phyloP scores from a whole-genome alignment of 1,140 invertebrate genomes.

The Cardiocondyla obscurior region DNA sequence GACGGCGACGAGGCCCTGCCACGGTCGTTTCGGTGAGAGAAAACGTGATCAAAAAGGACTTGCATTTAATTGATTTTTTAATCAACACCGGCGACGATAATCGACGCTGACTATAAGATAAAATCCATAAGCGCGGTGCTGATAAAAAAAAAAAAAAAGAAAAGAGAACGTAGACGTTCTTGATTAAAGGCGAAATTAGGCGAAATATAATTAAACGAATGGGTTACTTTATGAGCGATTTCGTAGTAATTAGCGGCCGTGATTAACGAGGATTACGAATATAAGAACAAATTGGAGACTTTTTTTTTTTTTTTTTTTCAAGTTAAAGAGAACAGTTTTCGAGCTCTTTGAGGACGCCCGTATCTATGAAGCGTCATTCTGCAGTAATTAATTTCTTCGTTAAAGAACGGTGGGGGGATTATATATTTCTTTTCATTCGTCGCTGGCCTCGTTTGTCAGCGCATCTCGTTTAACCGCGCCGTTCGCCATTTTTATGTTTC shows the following conservation, averaged over 20 bases:
- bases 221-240: not conserved
- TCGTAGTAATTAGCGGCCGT: not conserved
- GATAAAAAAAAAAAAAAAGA: not conserved
- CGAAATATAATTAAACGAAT: not conserved
- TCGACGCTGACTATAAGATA: too few relatives aligned
- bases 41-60: slow-evolving; percentile 6
- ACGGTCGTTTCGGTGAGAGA: slow-evolving; percentile 11
- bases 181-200: not conserved
- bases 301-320: too few relatives aligned
- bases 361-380: not conserved
- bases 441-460: not conserved
- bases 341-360: not conserved
- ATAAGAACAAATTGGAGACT: not conserved
- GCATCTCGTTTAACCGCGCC: not conserved
- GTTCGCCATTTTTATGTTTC: slow-evolving; percentile 6
- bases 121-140: not conserved
- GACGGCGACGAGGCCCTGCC: not conserved
- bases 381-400: slow-evolving; percentile 31
- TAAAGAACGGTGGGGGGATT: slow-evolving; percentile 23
- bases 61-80: slow-evolving; percentile 46
- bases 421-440: slow-evolving; percentile 1
- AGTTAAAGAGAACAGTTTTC: not conserved
- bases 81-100: not conserved
- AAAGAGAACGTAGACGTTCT: not conserved
- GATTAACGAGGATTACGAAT: not conserved